A percentile compares a stretch with the other conserved stretches of the same genome.
Conservation (phyloP, 2,888 invertebrate species). For the Euzophera pinguis region DNA sequence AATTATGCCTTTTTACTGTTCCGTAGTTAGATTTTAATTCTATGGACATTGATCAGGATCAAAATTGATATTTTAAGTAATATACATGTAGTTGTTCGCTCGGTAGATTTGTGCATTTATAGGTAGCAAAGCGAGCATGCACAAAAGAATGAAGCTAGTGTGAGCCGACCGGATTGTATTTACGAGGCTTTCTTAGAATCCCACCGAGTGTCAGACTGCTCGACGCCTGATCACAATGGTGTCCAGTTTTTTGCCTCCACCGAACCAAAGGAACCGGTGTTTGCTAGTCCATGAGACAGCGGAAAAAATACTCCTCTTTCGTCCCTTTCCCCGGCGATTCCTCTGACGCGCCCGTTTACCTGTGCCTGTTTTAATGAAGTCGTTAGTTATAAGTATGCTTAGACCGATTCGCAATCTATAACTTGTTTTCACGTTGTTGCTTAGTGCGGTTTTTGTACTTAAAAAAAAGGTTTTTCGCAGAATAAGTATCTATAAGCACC, state of each 20-base stretch:
- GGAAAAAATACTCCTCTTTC: slow-evolving; percentile 58
- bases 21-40: no score
- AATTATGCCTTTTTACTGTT: no score
- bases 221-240: slow-evolving; percentile 71
- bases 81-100: background rate
- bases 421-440: background rate
- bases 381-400: slow-evolving; percentile 40
- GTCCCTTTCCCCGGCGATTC: slow-evolving; percentile 47
- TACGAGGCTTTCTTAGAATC: slow-evolving; percentile 57
- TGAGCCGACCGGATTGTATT: slow-evolving; percentile 27
- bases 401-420: slow-evolving; percentile 23
- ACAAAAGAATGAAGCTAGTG: background rate
- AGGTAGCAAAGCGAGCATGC: background rate
- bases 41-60: no score
- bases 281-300: slow-evolving; percentile 49
- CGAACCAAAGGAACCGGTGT: slow-evolving; percentile 54
- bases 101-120: background rate
- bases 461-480: no score
- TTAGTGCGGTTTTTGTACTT: background rate
- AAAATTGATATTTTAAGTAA: no score
- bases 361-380: slow-evolving; percentile 45
- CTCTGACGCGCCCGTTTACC: slow-evolving; percentile 58
- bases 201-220: slow-evolving; percentile 65
- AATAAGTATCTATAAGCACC: no score
- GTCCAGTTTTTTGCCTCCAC: slow-evolving; percentile 55